Evolutionary conservation across 2,888 invertebrate genomes (phyloP).

Genomic region (Polymixis flavicincta): DNA sequence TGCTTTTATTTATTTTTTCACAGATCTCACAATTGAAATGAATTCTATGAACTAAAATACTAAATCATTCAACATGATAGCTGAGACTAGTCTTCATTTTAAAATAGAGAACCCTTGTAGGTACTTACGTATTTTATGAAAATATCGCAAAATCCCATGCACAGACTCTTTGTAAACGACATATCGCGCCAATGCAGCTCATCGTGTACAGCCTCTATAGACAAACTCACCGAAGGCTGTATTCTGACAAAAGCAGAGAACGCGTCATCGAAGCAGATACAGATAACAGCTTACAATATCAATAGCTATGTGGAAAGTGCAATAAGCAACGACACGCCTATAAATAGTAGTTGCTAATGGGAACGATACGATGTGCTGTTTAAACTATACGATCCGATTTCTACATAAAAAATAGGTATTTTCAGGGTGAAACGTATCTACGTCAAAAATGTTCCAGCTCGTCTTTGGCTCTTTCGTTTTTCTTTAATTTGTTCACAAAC

Average conservation of each 20-base stretch:
- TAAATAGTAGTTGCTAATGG: neutral
- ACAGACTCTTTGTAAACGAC: neutral
- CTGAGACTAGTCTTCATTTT: too few species aligned
- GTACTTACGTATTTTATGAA: neutral
- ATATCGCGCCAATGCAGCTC: neutral
- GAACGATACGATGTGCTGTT: slow-evolving; percentile 11
- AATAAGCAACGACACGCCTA: slow-evolving; percentile 1
- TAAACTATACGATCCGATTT: neutral
- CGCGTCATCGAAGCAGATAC: slow-evolving; percentile 16
- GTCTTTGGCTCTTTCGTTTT: too few species aligned
- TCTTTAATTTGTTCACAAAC: too few species aligned
- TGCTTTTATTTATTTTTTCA: too few species aligned
- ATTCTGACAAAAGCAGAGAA: slow-evolving; percentile 10
- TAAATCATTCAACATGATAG: too few species aligned
- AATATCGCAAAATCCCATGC: neutral
- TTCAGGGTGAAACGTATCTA: too few species aligned
- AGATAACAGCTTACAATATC: slow-evolving; percentile 42
- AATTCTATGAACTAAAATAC: too few species aligned
- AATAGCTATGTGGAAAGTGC: slow-evolving; percentile 26
- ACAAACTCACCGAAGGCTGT: neutral
- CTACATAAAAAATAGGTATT: too few species aligned
- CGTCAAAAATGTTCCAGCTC: too few species aligned
- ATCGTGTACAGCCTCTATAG: neutral
- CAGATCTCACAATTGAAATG: too few species aligned
- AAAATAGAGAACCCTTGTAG: neutral